Percentiles rank a stretch among this genome's conserved stretches.
Evolutionary conservation across 2,888 invertebrate genomes (phyloP).

Genomic region (Pristionchus exspectatus): DNA sequence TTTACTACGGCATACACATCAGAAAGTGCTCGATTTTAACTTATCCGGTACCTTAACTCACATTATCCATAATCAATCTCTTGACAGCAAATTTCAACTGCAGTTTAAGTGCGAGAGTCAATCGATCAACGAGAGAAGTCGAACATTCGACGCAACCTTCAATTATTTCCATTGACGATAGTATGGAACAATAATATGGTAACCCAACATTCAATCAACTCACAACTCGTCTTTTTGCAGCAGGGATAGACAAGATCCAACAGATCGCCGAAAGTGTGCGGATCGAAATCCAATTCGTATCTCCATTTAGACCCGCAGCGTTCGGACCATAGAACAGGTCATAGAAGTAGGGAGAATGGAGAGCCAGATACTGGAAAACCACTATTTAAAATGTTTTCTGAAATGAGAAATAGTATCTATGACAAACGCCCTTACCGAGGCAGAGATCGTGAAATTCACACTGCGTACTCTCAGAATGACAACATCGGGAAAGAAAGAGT

Average conservation of each 20-base stretch:
- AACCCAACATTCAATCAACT: not conserved
- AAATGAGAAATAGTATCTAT: too few species aligned
- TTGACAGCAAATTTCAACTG: constrained; percentile 1
- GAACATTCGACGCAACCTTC: constrained; percentile 15
- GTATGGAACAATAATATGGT: too few species aligned
- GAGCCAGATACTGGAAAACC: not conserved
- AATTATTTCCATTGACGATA: too few species aligned
- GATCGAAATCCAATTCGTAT: not conserved
- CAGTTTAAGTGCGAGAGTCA: not conserved
- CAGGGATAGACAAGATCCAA: not conserved
- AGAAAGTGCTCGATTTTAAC: too few species aligned
- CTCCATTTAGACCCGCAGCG: not conserved
- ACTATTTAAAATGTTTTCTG: too few species aligned
- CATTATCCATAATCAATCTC: not conserved
- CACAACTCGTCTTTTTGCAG: not conserved
- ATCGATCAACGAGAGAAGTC: not conserved
- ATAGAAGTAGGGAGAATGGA: not conserved
- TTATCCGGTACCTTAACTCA: too few species aligned
- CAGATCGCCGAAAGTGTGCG: not conserved
- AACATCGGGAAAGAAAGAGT: not conserved
- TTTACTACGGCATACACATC: too few species aligned
- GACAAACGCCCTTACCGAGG: not conserved
- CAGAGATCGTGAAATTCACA: not conserved
- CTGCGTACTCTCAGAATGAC: not conserved
- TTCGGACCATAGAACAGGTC: not conserved